Evolutionary conservation across 2,113 vertebrate species (phyloP).

Genomic region (Oceanodroma tethys): DNA sequence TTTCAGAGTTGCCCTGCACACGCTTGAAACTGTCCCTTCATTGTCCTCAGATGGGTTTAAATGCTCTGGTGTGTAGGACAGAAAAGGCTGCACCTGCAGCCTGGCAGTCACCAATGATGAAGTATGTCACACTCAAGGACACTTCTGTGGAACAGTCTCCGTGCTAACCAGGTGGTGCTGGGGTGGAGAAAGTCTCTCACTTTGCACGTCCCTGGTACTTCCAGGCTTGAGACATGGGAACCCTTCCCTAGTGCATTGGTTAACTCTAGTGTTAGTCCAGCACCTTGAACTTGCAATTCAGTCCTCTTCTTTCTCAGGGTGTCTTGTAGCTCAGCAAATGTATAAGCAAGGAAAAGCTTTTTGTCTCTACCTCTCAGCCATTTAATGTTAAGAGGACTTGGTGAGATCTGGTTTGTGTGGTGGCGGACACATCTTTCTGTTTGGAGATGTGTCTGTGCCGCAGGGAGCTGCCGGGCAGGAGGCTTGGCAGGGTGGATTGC

Average conservation of each 20-base stretch:
- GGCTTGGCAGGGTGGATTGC: not conserved
- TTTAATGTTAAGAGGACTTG: rapidly evolving
- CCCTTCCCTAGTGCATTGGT: not conserved
- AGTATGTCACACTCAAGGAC: not conserved
- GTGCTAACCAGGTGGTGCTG: not conserved
- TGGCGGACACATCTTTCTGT: not conserved
- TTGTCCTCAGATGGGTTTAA: not conserved
- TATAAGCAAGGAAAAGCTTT: not conserved
- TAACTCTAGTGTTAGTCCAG: not conserved
- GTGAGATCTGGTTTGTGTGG: rapidly evolving
- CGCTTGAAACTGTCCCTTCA: not conserved
- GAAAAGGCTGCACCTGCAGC: not conserved
- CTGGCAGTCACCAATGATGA: not conserved
- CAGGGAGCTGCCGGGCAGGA: not conserved
- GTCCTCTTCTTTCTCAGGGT: not conserved
- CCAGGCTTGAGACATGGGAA: not conserved
- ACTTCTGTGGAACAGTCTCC: not conserved
- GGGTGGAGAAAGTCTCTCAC: not conserved
- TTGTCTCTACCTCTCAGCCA: not conserved
- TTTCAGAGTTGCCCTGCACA: not conserved
- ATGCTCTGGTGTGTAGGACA: not conserved
- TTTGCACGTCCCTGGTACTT: not conserved
- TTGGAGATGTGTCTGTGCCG: not conserved
- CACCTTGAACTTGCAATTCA: not conserved
- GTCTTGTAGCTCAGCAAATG: not conserved